These are phyloP conservation scores for Furcula furcula DNA, from an alignment of 2,888 invertebrate genomes.

Conservation along the genomic window DNA sequence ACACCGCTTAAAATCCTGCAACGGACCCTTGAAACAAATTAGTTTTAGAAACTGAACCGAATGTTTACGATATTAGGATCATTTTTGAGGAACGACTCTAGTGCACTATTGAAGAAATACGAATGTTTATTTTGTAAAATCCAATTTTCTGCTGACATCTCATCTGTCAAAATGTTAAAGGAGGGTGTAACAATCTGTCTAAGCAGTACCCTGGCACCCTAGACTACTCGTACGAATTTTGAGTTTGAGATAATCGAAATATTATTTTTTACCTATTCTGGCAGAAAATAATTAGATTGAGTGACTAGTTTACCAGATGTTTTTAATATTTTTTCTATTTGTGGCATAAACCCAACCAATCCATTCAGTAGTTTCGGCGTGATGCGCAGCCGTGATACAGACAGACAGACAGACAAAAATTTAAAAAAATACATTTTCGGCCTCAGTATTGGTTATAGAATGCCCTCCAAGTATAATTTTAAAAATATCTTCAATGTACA, in stretches of 20 bases:
- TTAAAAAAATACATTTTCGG: too few relatives aligned
- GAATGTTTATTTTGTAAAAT: conserved; percentile 78
- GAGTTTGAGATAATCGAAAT: conserved; percentile 4
- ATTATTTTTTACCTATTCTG: not conserved
- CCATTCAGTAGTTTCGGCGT: too few relatives aligned
- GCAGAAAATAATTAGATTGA: too few relatives aligned
- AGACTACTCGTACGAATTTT: conserved; percentile 23
- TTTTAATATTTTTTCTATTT: too few relatives aligned
- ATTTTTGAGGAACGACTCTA: conserved; percentile 13
- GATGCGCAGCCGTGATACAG: too few relatives aligned
- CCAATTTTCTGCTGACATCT: conserved; percentile 79
- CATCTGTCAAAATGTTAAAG: conserved; percentile 68
- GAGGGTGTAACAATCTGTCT: conserved; percentile 55
- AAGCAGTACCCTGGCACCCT: conserved; percentile 23
- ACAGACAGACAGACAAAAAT: too few relatives aligned
- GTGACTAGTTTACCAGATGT: too few relatives aligned
- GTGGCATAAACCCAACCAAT: too few relatives aligned
- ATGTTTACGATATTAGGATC: conserved; percentile 18
- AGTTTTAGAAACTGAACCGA: conserved; percentile 16
- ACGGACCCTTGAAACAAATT: conserved; percentile 1
- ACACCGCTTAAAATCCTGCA: conserved; percentile 21
- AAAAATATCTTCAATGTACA: too few relatives aligned
- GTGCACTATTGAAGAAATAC: conserved; percentile 43
- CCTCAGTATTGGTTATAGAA: too few relatives aligned
- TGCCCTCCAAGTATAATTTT: too few relatives aligned